Percentiles rank a stretch among this genome's conserved stretches.
phyloP scores from a whole-genome alignment of 92 coral and sea anemone species.

The Porites cylindrica region DNA sequence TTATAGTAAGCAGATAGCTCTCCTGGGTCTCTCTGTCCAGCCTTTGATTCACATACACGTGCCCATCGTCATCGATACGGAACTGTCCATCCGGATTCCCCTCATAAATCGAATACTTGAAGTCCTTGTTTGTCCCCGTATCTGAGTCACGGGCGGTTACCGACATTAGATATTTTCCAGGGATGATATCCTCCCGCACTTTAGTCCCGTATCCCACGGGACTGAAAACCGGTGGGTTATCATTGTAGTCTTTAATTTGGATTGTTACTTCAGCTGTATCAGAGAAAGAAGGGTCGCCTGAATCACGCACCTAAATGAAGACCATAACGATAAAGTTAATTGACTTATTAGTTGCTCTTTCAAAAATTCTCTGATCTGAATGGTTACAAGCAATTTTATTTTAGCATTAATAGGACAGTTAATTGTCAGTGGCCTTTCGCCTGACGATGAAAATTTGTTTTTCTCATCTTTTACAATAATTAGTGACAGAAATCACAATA shows the following conservation, averaged over 20 bases:
- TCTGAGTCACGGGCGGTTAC: constrained; percentile 82
- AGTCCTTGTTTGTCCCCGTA: constrained; percentile 75
- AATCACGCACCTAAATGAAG: constrained; percentile 76
- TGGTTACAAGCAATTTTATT: too few species aligned
- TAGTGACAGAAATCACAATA: too few species aligned
- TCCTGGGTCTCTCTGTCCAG: constrained; percentile 82
- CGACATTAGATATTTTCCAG: constrained; percentile 59
- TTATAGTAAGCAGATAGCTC: constrained; percentile 68
- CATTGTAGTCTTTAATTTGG: constrained; percentile 81
- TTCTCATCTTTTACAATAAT: too few species aligned
- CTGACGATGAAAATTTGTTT: too few species aligned
- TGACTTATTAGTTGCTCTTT: too few species aligned
- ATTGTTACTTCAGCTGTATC: constrained; percentile 77
- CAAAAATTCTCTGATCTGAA: background rate
- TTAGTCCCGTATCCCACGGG: constrained; percentile 66
- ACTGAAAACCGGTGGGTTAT: constrained; percentile 84
- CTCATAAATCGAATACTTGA: constrained; percentile 76
- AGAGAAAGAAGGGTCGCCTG: constrained; percentile 67
- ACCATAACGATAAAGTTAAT: background rate
- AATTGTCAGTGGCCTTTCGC: too few species aligned
- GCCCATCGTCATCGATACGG: constrained; percentile 77
- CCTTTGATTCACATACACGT: constrained; percentile 65
- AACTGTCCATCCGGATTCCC: constrained; percentile 82
- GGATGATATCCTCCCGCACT: constrained; percentile 75
- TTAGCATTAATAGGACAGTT: too few species aligned